These are phyloP conservation scores for Aphidius colemani DNA, from an alignment of 2,888 invertebrate species.

Conservation along the genomic window DNA sequence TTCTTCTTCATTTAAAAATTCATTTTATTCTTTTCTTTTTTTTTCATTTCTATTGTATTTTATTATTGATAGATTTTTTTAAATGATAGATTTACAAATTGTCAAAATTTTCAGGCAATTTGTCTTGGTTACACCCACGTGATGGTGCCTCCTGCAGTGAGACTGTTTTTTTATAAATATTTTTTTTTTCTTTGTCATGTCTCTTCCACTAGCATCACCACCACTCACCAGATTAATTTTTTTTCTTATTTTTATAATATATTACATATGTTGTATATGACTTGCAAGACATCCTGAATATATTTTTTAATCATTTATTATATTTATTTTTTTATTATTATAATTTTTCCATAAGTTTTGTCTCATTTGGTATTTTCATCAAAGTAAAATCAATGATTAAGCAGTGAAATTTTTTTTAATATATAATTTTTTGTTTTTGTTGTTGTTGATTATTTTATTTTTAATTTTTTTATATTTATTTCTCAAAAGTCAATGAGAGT, in stretches of 20 bases:
- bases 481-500: neutral
- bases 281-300: no score
- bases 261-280: no score
- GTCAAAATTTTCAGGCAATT: slow-evolving; percentile 53
- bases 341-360: slow-evolving; percentile 13
- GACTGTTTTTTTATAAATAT: slow-evolving; percentile 31
- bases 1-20: neutral
- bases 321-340: slow-evolving; percentile 3
- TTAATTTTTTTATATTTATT: no score
- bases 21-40: slow-evolving; percentile 5
- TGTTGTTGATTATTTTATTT: neutral
- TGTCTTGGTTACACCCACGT: slow-evolving; percentile 58
- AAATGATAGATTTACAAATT: slow-evolving; percentile 36
- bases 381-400: slow-evolving; percentile 14
- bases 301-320: slow-evolving; percentile 12
- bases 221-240: slow-evolving; percentile 9
- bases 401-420: slow-evolving; percentile 29
- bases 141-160: slow-evolving; percentile 44
- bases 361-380: neutral
- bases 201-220: neutral
- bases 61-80: slow-evolving; percentile 12
- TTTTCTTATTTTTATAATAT: neutral
- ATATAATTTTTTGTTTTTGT: neutral
- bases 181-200: slow-evolving; percentile 8
- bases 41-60: neutral